These are phyloP conservation scores for Acipenser ruthenus DNA, from an alignment of 2,797 vertebrate species.

Conservation along the genomic window DNA sequence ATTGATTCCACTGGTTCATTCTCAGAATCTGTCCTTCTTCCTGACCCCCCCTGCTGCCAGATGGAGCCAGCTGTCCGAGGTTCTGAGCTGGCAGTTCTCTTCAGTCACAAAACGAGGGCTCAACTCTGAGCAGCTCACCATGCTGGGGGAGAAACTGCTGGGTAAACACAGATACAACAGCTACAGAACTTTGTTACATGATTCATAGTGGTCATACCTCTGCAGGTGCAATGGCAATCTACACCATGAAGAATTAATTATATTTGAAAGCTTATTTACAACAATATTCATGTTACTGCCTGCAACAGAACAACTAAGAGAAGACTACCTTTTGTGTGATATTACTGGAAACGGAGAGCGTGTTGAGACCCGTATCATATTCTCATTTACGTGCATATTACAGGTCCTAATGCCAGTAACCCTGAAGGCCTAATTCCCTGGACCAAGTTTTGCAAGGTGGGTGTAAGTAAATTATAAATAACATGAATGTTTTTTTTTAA, in stretches of 20 bases:
- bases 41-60: conserved; percentile 73
- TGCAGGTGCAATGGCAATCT: too few species aligned
- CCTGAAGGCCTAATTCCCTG: conserved; percentile 81
- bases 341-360: too few species aligned
- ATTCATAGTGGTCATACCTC: conserved; percentile 19
- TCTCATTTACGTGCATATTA: not conserved
- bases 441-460: conserved; percentile 92
- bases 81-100: conserved; percentile 97
- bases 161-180: conserved; percentile 47
- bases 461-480: conserved; percentile 5
- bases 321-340: too few species aligned
- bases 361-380: too few species aligned
- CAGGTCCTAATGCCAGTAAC: conserved; percentile 57
- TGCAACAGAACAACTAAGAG: too few species aligned
- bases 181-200: conserved; percentile 32
- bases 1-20: not conserved
- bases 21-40: conserved; percentile 88
- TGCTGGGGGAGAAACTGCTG: conserved; percentile 89
- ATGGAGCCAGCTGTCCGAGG: conserved; percentile 80
- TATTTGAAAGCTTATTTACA: too few species aligned
- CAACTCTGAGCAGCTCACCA: conserved; percentile 81
- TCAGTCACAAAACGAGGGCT: conserved; percentile 89
- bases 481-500: too few species aligned
- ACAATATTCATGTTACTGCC: too few species aligned
- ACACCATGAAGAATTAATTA: not conserved